Evolutionary conservation across 2,113 vertebrate species (phyloP).

Genomic region (Crypturellus undulatus): DNA sequence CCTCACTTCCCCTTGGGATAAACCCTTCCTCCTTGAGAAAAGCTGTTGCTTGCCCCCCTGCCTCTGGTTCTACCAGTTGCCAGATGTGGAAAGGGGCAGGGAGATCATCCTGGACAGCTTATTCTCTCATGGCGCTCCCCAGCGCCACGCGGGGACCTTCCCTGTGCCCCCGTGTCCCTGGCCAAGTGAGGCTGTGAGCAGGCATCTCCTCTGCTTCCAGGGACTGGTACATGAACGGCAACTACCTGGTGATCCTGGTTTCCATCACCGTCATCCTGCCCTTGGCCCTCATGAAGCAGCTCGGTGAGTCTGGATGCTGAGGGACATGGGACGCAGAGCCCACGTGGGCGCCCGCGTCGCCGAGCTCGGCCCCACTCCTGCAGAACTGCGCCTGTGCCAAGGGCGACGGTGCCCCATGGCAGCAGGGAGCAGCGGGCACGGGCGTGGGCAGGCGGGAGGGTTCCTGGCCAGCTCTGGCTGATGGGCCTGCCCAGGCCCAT

Average conservation of each 20-base stretch:
- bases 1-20: constrained; percentile 49
- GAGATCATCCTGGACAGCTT: neutral
- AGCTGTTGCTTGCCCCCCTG: neutral
- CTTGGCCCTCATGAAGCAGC: constrained; percentile 95
- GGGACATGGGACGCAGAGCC: neutral
- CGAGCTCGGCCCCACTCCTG: accelerated
- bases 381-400: too few relatives aligned
- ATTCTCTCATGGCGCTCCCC: neutral
- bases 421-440: neutral
- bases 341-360: neutral
- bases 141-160: neutral
- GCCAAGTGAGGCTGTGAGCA: neutral
- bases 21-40: constrained; percentile 25
- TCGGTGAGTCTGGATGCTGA: constrained; percentile 83
- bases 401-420: neutral
- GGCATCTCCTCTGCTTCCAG: constrained; percentile 72
- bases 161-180: accelerated
- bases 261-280: constrained; percentile 88
- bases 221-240: constrained; percentile 95
- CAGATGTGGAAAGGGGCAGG: accelerated
- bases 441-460: neutral
- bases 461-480: neutral
- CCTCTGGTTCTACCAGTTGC: neutral
- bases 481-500: neutral
- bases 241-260: constrained; percentile 96